phyloP scores from a whole-genome alignment of 2,797 vertebrate genomes.

The Cynopterus sphinx region DNA sequence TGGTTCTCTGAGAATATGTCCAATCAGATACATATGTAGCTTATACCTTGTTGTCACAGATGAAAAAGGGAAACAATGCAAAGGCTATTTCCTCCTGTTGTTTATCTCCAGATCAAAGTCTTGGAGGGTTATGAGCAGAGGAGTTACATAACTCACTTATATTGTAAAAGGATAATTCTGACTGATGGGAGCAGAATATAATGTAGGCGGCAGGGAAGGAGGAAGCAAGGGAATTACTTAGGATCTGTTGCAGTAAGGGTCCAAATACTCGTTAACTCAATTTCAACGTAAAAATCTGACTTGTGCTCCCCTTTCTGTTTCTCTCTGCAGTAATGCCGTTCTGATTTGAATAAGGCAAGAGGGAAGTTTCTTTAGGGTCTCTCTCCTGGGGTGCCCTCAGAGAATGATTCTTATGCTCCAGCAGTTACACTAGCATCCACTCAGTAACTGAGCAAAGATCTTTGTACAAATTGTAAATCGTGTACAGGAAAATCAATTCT shows the following conservation, averaged over 20 bases:
- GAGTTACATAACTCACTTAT: not conserved
- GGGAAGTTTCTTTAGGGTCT: not conserved
- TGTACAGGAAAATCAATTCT: not conserved
- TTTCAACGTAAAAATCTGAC: not conserved
- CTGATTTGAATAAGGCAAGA: not conserved
- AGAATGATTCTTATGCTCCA: not conserved
- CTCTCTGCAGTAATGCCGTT: not conserved
- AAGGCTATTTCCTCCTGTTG: not conserved
- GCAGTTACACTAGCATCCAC: not conserved
- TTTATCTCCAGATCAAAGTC: not conserved
- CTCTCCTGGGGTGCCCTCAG: not conserved
- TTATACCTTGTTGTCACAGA: not conserved
- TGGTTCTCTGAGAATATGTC: not conserved
- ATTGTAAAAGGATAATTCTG: not conserved
- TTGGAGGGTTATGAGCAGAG: not conserved
- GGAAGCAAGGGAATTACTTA: not conserved
- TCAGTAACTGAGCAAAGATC: not conserved
- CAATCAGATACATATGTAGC: not conserved
- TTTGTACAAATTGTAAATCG: not conserved
- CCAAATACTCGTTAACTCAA: not conserved
- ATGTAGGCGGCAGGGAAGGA: not conserved
- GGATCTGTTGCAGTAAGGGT: not conserved
- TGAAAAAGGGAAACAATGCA: not conserved
- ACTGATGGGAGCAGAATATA: not conserved
- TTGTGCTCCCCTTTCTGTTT: not conserved